These are phyloP conservation scores for Microdon myrmicae DNA, from an alignment of 2,888 invertebrate genomes.

Conservation along the genomic window DNA sequence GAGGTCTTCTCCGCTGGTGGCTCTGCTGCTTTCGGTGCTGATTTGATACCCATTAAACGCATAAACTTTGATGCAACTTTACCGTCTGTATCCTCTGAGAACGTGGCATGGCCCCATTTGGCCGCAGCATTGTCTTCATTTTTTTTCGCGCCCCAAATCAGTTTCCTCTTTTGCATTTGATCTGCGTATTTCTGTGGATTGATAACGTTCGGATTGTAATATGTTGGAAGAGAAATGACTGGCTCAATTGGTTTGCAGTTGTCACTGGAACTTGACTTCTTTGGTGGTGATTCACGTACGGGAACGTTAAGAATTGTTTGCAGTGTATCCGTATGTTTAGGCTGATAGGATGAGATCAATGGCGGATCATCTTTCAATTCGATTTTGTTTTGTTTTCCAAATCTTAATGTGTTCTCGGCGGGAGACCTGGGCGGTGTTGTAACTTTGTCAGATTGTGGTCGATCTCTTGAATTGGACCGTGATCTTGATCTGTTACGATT, in stretches of 20 bases:
- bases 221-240: slow-evolving; percentile 70
- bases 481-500: slow-evolving; percentile 31
- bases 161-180: slow-evolving; percentile 90
- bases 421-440: slow-evolving; percentile 2
- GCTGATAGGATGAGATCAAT: slow-evolving; percentile 7
- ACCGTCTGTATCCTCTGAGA: slow-evolving; percentile 91
- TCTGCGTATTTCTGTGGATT: slow-evolving; percentile 85
- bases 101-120: slow-evolving; percentile 85
- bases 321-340: slow-evolving; percentile 45
- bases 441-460: slow-evolving; percentile 5
- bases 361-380: slow-evolving; percentile 15
- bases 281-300: slow-evolving; percentile 53
- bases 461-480: slow-evolving; percentile 35
- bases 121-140: slow-evolving; percentile 66
- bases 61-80: slow-evolving; percentile 95
- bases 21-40: slow-evolving; percentile 54
- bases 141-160: slow-evolving; percentile 88
- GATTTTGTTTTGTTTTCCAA: slow-evolving; percentile 30
- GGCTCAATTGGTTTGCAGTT: slow-evolving; percentile 55
- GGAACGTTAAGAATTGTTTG: slow-evolving; percentile 58
- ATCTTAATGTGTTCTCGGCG: not conserved
- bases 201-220: slow-evolving; percentile 79
- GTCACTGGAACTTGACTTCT: slow-evolving; percentile 64
- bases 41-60: slow-evolving; percentile 94
- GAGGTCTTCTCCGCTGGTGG: slow-evolving; percentile 14